Base-by-base conservation (phyloP, 2,797 vertebrate genomes). In the Gallinago solitaria region DNA sequence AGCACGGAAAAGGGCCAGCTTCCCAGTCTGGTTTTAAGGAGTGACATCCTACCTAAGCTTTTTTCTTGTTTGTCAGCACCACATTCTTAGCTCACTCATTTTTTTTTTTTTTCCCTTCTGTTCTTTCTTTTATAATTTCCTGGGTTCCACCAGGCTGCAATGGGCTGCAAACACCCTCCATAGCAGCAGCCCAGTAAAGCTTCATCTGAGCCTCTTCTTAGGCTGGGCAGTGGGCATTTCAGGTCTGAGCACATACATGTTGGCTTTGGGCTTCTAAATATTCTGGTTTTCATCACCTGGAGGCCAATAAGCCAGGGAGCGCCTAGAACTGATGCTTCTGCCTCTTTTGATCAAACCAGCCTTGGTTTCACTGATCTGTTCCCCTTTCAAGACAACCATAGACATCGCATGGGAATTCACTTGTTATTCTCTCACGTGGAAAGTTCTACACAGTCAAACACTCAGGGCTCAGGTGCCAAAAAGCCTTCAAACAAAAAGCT, bases 391-490 rank as follows among this genome's bases (percentile, higher is more conserved):
- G 85, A 77, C 41, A 74, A 39, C 71, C 75, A 50, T 10, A 89
- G 63, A 47, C 45, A 30, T 45, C 3, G 1, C 59, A n/a, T 54
- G 71, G 54, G 68, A 88, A 74, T 80, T 93, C 80, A 77, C 32
- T 83, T 69, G 18, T 80, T 88, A 45, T 14, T 93, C 53, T 68
- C 24, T 92, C 30, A 39, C 0, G 0, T 76, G 45, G 32, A 17
- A 87, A 60, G 24, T 93, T 93, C 71, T 87, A 30, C 37, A 6
- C 4, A 68, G 67, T 76, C 43, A 70, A 65, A 93, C 78, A 43
- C 84, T 91, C 76, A 45, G 75, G 63, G 28, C 91, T 94, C 79
- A 77, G 86, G 53, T 93, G 90, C 90, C 91, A 84, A 87, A 93
- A 91, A 90, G 41, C 41, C 94, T 80, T 78, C 81, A 87, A 83